Evolutionary conservation across 1,140 invertebrate species (phyloP).

Genomic region (Euschistus heros): DNA sequence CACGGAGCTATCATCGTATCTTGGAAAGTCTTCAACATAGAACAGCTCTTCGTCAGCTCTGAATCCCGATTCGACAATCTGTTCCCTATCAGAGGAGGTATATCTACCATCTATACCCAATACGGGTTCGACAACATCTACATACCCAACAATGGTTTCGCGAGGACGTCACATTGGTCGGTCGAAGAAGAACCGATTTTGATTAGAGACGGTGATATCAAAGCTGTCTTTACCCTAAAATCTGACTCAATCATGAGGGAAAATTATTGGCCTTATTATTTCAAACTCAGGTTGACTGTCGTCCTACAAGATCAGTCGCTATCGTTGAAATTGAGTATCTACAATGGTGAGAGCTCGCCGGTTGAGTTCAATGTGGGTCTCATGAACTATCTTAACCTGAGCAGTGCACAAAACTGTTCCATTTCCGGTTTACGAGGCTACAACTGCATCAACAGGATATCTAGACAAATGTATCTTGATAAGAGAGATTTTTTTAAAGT

Average conservation of each 20-base stretch:
- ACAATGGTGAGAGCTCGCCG: background rate
- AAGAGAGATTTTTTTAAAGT: background rate
- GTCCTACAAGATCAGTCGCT: background rate
- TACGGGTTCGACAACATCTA: background rate
- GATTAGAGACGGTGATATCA: background rate
- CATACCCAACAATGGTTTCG: background rate
- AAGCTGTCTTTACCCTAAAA: background rate
- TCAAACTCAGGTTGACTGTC: background rate
- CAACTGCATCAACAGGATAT: background rate
- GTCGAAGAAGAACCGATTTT: background rate
- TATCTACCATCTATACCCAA: background rate
- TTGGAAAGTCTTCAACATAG: background rate
- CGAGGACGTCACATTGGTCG: background rate
- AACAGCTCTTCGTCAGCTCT: background rate
- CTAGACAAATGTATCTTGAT: background rate
- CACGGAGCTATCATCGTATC: background rate
- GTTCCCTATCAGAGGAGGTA: background rate
- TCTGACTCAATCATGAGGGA: background rate
- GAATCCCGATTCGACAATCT: background rate
- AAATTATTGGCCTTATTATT: background rate
- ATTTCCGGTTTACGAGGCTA: background rate
- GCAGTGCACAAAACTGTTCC: background rate
- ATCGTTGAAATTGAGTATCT: background rate
- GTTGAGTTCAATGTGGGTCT: background rate
- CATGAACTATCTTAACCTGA: background rate